A percentile compares a stretch with the other conserved stretches of the same genome.
Evolutionary conservation across 2,113 vertebrate species (phyloP).

Genomic region (Noctilio leporinus): DNA sequence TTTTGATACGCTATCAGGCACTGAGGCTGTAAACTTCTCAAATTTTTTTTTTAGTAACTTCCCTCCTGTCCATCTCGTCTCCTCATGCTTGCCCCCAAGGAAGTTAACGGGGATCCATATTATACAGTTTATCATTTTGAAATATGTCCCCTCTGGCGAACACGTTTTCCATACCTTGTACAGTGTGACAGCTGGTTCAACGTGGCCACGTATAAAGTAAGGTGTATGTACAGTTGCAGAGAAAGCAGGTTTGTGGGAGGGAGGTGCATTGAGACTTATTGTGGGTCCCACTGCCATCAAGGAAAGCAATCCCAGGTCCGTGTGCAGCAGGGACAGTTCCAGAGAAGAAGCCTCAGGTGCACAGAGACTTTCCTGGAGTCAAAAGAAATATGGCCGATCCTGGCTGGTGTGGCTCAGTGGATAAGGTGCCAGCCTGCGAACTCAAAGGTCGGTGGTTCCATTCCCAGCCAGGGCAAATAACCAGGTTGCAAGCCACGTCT

Average conservation of each 20-base stretch:
- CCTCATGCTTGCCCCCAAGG: rapidly evolving
- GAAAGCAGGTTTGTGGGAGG: not conserved
- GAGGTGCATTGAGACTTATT: not conserved
- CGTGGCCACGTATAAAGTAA: not conserved
- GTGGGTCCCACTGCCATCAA: not conserved
- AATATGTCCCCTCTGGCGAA: not conserved
- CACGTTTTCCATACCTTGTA: not conserved
- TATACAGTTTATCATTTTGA: not conserved
- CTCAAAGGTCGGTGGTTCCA: no score
- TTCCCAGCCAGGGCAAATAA: no score
- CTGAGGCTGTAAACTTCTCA: not conserved
- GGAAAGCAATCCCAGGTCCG: not conserved
- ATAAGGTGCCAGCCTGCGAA: no score
- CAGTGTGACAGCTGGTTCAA: not conserved
- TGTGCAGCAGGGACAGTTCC: not conserved
- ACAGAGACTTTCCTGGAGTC: not conserved
- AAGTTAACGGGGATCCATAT: not conserved
- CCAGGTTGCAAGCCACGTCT: no score
- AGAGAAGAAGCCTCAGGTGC: not conserved
- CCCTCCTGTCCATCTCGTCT: not conserved
- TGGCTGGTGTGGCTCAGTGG: no score
- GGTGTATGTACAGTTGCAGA: not conserved
- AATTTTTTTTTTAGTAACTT: not conserved
- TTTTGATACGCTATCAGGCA: not conserved
- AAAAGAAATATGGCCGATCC: no score